Conservation (phyloP, 2,797 vertebrate species). For the Labeo calbasu region DNA sequence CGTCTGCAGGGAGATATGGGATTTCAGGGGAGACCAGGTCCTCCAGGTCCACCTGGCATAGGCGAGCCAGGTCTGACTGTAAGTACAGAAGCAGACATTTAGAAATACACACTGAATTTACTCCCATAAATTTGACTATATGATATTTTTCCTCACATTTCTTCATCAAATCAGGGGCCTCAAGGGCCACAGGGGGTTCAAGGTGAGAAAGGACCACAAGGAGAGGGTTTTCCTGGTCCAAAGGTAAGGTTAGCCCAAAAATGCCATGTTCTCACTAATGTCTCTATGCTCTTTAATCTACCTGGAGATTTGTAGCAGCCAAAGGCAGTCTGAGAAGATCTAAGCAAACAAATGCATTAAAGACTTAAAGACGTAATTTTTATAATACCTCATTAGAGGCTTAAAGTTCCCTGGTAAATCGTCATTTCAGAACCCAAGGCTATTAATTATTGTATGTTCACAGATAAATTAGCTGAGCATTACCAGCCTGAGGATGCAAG, state of each 20-base stretch:
- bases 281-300: constrained; percentile 15
- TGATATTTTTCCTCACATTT: constrained; percentile 19
- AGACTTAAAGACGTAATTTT: not conserved
- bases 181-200: constrained; percentile 88
- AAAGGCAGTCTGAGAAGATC: constrained; percentile 4
- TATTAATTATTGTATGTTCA: constrained; percentile 23
- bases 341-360: constrained; percentile 22
- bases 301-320: not conserved
- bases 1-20: constrained; percentile 85
- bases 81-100: constrained; percentile 65
- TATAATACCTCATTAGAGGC: constrained; percentile 2
- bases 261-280: constrained; percentile 11
- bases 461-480: constrained; percentile 2
- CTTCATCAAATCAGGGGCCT: constrained; percentile 81
- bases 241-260: constrained; percentile 79
- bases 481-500: not conserved
- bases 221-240: constrained; percentile 88
- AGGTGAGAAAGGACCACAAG: constrained; percentile 85
- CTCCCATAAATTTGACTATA: not conserved
- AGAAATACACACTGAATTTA: not conserved
- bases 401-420: not conserved
- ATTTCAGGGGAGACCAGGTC: constrained; percentile 83
- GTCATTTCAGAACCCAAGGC: constrained; percentile 12
- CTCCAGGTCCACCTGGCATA: constrained; percentile 83
- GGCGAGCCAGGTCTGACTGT: constrained; percentile 86